Evolutionary conservation across 2,113 vertebrate genomes (phyloP).

Genomic region (Pollachius pollachius): DNA sequence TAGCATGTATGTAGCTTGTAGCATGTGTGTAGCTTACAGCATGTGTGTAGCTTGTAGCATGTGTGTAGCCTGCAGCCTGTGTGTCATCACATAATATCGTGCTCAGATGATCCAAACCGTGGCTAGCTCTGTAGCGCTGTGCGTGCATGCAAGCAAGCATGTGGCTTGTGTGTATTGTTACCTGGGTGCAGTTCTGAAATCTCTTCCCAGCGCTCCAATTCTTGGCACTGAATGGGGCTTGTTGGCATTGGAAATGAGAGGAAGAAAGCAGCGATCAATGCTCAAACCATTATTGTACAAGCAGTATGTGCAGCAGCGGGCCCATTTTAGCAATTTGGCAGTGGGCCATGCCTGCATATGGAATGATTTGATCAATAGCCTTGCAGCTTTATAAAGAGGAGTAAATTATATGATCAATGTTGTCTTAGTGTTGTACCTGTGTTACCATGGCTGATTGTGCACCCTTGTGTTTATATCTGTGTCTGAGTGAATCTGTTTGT

Average conservation of each 20-base stretch:
- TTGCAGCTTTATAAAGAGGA: slow-evolving; percentile 74
- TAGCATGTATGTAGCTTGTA: background rate
- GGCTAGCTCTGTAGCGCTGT: background rate
- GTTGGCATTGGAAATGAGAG: slow-evolving; percentile 68
- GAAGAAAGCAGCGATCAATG: slow-evolving; percentile 66
- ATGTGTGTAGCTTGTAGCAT: slow-evolving; percentile 13
- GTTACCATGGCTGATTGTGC: slow-evolving; percentile 30
- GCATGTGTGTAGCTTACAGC: background rate
- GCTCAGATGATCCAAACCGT: background rate
- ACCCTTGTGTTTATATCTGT: slow-evolving; percentile 33
- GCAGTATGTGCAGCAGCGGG: slow-evolving; percentile 68
- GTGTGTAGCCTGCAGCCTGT: background rate
- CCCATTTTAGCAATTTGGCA: slow-evolving; percentile 75
- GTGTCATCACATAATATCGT: background rate
- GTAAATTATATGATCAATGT: slow-evolving; percentile 82
- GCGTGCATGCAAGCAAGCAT: background rate
- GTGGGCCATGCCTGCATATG: slow-evolving; percentile 65
- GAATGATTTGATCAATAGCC: slow-evolving; percentile 80
- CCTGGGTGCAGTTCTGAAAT: slow-evolving; percentile 3
- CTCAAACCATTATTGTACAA: slow-evolving; percentile 70
- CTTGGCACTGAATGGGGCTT: slow-evolving; percentile 61
- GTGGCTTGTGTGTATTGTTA: background rate
- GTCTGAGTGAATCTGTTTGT: slow-evolving; percentile 4
- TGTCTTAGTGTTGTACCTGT: slow-evolving; percentile 47
- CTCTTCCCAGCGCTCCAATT: slow-evolving; percentile 29